Evolutionary conservation across 2,113 vertebrate species (phyloP), one percentile per base, ranked within the genome.

Genomic region (Setophaga kirtlandii): DNA sequence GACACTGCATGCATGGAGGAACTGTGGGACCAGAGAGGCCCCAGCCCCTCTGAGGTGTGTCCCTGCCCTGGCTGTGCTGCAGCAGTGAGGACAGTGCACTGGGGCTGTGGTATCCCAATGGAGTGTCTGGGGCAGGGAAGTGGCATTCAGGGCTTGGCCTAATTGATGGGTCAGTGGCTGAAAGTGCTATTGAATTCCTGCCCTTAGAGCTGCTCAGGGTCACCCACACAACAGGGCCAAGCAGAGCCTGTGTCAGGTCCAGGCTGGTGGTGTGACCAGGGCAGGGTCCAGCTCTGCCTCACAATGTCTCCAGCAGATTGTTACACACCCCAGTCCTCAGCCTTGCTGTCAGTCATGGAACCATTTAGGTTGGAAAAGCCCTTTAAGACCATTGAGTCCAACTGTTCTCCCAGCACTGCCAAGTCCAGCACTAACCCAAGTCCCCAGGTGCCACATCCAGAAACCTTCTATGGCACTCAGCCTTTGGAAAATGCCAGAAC

Each of bases 31-130:
- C 47, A 63, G 31, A 12, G 35, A 27, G 60, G 55, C 22, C 74
- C 4, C 50, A 22, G 16, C 6, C 37, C 31, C 11, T 52, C 76
- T 47, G 41, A 69, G 80, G 28, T 2, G 8, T 42, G 80, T 86
- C 79, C 31, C 56, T 69, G 49, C 65, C 69, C 27, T 7, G 52
- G 50, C 5, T 22, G 13, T 39, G 79, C 58, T 44, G 50, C 68
- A 74, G 62, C 52, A 49, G 41, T 1, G 2, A 56, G 50, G 21
- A 27, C 68, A 83, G 60, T 6, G 9, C 0, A 0, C 41, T 37
- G 59, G 0, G 23, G 42, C 69, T 28, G 42, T 9, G 56, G 56
- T 64, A 58, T 41, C 56, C 77, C n/a, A 6, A 2, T 3, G 28
- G 46, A 63, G 46, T 1, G 1, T 50, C 39, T 81, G 73, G 44